Evolutionary conservation across 2,888 invertebrate species (phyloP).

Genomic region (Tenthredo distinguenda): DNA sequence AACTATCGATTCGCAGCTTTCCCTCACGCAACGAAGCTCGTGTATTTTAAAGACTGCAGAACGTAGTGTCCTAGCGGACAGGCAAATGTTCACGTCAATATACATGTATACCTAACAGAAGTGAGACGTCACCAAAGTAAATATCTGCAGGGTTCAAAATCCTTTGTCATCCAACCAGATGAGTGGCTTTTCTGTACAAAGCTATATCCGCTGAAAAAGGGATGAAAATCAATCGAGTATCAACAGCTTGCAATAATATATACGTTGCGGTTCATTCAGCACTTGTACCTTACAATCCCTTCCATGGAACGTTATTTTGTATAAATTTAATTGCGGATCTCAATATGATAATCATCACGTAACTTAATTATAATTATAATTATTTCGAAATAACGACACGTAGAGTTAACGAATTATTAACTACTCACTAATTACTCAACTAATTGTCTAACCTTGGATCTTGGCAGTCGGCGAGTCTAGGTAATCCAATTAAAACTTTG

Average conservation of each 20-base stretch:
- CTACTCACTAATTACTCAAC: slow-evolving; percentile 15
- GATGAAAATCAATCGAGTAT: slow-evolving; percentile 32
- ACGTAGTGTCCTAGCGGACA: background rate
- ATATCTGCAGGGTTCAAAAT: slow-evolving; percentile 45
- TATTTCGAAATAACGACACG: background rate
- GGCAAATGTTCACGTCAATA: slow-evolving; percentile 13
- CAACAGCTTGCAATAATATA: background rate
- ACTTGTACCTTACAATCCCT: background rate
- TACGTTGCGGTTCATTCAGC: background rate
- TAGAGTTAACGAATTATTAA: background rate
- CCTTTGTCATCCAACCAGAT: slow-evolving; percentile 44
- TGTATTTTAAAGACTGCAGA: slow-evolving; percentile 11
- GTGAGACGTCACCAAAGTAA: slow-evolving; percentile 45
- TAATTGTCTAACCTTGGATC: slow-evolving; percentile 46
- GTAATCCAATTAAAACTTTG: slow-evolving; percentile 51
- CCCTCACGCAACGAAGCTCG: background rate
- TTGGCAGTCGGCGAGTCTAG: slow-evolving; percentile 42
- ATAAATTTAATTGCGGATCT: too few species aligned
- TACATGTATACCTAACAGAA: slow-evolving; percentile 5
- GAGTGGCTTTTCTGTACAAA: background rate
- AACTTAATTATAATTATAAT: background rate
- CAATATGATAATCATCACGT: background rate
- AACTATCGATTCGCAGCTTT: slow-evolving; percentile 20
- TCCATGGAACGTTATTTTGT: background rate
- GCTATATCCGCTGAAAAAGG: background rate